Evolutionary conservation across 2,888 invertebrate species (phyloP), one percentile per base, ranked within the genome.

Genomic region (Lycophotia porphyrea): DNA sequence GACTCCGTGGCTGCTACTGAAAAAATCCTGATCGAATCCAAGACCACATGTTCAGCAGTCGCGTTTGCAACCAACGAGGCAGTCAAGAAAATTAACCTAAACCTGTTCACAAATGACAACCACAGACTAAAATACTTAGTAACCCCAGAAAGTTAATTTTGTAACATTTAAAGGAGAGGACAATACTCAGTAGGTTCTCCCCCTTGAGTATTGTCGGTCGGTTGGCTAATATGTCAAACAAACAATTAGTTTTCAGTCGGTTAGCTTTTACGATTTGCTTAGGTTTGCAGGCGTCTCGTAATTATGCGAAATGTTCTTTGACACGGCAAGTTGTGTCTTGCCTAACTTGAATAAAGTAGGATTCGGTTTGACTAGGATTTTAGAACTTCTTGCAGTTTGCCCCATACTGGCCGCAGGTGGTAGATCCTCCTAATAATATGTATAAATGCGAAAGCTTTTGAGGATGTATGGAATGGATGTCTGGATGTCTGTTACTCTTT

Each of bases 171-270:
- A 34, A 8, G 11, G 13, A 21, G 1, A 55, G 31, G 15, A 58
- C 36, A 36, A 68, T n/a, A 42, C 3, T 9, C n/a, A 47, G 34
- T n/a, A n/a, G n/a, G n/a, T n/a, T n/a, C n/a, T n/a, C n/a, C n/a
- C n/a, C n/a, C n/a, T n/a, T n/a, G n/a, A n/a, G n/a, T n/a, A n/a
- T n/a, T n/a, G n/a, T n/a, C n/a, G n/a, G n/a, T n/a, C n/a, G 76
- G 76, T 15, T 63, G 5, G 18, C 52, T 18, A 39, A 64, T 49
- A 58, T 65, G 76, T 58, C 69, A 65, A 3, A 39, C n/a, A 36
- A 68, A 64, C 65, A 70, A 55, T 81, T 81, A 76, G n/a, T 76
- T 76, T 74, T 68, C 55, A 65, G 58, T 8, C 24, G n/a, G 75
- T 44, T 36, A 66, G n/a, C 24, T 70, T 81, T 76, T 52, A 76